A percentile compares a stretch with the other conserved stretches of the same genome.
Conservation (phyloP, 2,888 invertebrate species). For the Conomelus anceps region DNA sequence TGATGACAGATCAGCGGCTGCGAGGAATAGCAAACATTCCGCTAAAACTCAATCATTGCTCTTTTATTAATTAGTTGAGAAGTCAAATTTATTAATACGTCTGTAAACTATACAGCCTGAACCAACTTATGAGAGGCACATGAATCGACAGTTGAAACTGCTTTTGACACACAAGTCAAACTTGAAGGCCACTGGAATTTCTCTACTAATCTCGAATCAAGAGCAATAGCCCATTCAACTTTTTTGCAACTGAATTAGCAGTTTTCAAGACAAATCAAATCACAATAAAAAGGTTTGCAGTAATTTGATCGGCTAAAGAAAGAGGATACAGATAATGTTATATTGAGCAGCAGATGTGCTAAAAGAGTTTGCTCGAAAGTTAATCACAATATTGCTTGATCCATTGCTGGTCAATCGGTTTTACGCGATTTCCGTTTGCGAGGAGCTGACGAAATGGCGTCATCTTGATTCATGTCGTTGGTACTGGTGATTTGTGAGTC, state of each 20-base stretch:
- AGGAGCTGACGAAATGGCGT: not conserved
- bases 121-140: not conserved
- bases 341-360: not conserved
- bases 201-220: not conserved
- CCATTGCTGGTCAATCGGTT: conserved; percentile 50
- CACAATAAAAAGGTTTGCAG: not conserved
- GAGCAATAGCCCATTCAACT: not conserved
- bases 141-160: not conserved
- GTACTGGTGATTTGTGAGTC: not conserved
- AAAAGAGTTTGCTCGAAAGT: not conserved
- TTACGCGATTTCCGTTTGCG: conserved; percentile 67
- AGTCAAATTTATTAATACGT: not conserved
- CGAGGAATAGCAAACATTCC: not conserved
- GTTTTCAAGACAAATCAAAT: not conserved
- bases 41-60: not conserved
- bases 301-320: not conserved
- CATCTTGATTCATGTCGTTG: not conserved
- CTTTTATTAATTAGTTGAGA: not conserved
- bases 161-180: not conserved
- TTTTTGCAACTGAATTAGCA: not conserved
- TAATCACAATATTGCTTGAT: not conserved
- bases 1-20: not conserved
- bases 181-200: not conserved
- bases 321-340: not conserved
- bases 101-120: not conserved